These are phyloP conservation scores for Gymnothorax javanicus DNA, from an alignment of 2,797 vertebrate species.

Conservation along the genomic window DNA sequence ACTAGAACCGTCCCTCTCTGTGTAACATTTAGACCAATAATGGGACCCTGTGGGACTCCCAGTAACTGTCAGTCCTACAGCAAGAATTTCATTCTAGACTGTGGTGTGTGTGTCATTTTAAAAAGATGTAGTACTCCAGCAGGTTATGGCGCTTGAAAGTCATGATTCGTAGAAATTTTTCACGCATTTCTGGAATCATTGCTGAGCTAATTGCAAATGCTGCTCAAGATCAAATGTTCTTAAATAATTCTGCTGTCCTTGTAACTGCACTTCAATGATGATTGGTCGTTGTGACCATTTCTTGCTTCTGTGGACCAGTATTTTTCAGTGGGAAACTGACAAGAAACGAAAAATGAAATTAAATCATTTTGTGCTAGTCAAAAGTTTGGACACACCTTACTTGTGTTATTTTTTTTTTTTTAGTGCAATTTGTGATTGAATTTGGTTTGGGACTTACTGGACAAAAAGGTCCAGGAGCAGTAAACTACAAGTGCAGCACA, in stretches of 20 bases:
- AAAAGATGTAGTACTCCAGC: not conserved
- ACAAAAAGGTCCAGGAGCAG: too few species aligned
- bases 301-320: not conserved
- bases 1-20: not conserved
- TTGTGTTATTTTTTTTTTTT: too few species aligned
- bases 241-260: not conserved
- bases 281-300: not conserved
- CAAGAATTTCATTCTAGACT: not conserved
- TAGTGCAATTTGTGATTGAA: too few species aligned
- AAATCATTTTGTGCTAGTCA: too few species aligned
- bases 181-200: slow-evolving; percentile 5
- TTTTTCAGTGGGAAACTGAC: not conserved
- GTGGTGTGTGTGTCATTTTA: not conserved
- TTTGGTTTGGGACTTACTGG: too few species aligned
- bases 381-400: too few species aligned
- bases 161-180: not conserved
- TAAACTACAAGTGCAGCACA: too few species aligned
- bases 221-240: not conserved
- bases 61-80: not conserved
- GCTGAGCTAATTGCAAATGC: not conserved
- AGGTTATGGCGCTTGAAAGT: not conserved
- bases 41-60: not conserved
- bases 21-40: not conserved
- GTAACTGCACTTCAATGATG: not conserved
- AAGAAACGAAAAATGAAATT: not conserved